Conservation (phyloP, 2,113 vertebrate genomes). For the Plecturocebus donacophilus region DNA sequence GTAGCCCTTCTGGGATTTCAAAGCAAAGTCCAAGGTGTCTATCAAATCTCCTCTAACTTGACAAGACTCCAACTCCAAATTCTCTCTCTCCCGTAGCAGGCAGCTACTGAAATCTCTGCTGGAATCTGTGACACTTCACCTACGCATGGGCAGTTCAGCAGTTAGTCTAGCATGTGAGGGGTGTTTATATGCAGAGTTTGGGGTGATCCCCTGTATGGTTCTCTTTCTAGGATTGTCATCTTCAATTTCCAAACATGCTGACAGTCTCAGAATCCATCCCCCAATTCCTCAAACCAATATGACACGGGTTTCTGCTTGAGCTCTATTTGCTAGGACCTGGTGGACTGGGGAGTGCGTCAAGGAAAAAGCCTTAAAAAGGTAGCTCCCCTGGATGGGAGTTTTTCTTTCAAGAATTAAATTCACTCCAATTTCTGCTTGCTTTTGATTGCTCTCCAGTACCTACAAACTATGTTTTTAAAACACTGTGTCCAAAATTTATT, state of each 20-base stretch:
- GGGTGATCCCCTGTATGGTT: not conserved
- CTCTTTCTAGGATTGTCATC: not conserved
- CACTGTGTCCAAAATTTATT: constrained; percentile 16
- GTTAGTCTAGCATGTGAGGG: not conserved
- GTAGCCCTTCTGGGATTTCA: not conserved
- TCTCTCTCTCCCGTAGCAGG: not conserved
- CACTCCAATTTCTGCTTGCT: not conserved
- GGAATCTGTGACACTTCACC: not conserved
- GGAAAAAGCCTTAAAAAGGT: not conserved
- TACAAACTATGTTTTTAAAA: constrained; percentile 17
- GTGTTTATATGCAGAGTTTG: not conserved
- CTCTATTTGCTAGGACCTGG: not conserved
- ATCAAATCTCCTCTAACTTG: not conserved
- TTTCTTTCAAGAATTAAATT: not conserved
- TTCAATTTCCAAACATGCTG: not conserved
- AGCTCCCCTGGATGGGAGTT: not conserved
- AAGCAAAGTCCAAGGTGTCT: not conserved
- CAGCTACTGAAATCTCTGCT: not conserved
- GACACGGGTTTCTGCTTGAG: not conserved
- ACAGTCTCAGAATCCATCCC: not conserved
- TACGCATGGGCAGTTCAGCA: not conserved
- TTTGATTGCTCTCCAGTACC: not conserved
- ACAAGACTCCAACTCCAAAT: not conserved
- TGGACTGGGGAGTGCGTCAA: not conserved
- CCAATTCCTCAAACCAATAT: not conserved